Base-by-base conservation (phyloP, 2,797 vertebrate genomes). In the Falco columbarius region DNA sequence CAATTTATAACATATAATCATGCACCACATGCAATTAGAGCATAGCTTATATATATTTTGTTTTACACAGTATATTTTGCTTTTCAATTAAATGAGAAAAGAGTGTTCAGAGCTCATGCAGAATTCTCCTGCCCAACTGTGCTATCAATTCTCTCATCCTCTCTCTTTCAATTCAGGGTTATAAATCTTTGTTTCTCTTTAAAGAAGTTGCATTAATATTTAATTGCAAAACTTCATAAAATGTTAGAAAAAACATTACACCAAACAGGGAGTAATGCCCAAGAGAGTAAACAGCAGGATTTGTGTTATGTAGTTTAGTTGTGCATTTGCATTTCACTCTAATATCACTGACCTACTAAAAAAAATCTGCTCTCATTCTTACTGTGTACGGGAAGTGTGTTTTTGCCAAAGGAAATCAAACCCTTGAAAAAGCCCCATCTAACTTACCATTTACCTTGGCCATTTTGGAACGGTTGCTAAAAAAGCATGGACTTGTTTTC, bases 201-300 rank as follows among this genome's bases (percentile, higher is more conserved):
- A 95, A 97, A 95, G 85, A 93, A 75, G 80, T 84, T 95, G 55
- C 93, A 97, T 98, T 97, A 98, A 98, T 98, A 98, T 98, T 98
- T 98, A 98, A 98, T 97, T 96, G 93, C 44, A 97, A 98, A 97
- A 97, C 90, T 94, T 97, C 93, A 97, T 92, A 96, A 95, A 97
- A 97, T 96, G 81, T 97, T 98, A 96, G 89, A 94, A 98, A 98
- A 98, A 98, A 97, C 95, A 97, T 97, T 97, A 93, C 95, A 95
- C 74, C 86, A 97, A 97, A 92, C 79, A 76, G 72, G 74, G 87
- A 96, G 87, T 85, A 98, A 97, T 96, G 58, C 97, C 95, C 96
- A 90, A 61, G 97, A 97, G 97, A 97, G 49, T 72, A 96, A 96
- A 97, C 82, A 97, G 77, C 83, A 96, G 93, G 88, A 97, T 97